These are phyloP conservation scores for Patella ulyssiponensis DNA, from an alignment of 2,888 invertebrate species.

Conservation along the genomic window DNA sequence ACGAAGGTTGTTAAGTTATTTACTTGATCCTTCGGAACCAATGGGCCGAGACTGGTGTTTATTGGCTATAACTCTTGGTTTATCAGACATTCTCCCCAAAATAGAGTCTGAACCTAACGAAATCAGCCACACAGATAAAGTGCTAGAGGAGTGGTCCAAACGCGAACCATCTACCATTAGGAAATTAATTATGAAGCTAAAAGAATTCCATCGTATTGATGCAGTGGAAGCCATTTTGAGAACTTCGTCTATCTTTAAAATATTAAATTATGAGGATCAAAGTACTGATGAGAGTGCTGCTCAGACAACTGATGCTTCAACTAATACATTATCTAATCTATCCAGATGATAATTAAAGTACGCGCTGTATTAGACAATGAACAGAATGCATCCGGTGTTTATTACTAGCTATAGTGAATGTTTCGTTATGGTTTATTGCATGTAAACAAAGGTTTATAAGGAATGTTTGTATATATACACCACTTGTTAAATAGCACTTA, in stretches of 20 bases:
- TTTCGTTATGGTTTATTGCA: too few relatives aligned
- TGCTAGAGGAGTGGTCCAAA: constrained; percentile 75
- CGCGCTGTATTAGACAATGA: too few relatives aligned
- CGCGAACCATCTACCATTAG: constrained; percentile 74
- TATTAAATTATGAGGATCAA: constrained; percentile 57
- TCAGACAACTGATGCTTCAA: constrained; percentile 57
- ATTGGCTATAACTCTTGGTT: constrained; percentile 75
- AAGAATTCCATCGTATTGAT: constrained; percentile 78
- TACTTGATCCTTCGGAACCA: constrained; percentile 75
- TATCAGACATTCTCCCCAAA: constrained; percentile 75
- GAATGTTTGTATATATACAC: too few relatives aligned
- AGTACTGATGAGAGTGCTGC: constrained; percentile 57
- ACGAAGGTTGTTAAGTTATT: constrained; percentile 73
- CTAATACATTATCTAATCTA: constrained; percentile 62
- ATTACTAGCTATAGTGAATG: too few relatives aligned
- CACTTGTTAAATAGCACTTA: too few relatives aligned
- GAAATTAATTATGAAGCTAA: constrained; percentile 76
- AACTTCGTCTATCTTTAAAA: constrained; percentile 65
- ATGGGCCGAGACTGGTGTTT: constrained; percentile 77
- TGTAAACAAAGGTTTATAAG: too few relatives aligned
- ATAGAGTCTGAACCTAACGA: constrained; percentile 70
- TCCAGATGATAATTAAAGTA: constrained; percentile 51
- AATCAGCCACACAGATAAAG: constrained; percentile 66
- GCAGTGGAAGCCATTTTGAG: constrained; percentile 77
- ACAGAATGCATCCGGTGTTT: too few relatives aligned